Evolutionary conservation across 2,888 invertebrate species (phyloP).

Genomic region (Melanchra persicariae): DNA sequence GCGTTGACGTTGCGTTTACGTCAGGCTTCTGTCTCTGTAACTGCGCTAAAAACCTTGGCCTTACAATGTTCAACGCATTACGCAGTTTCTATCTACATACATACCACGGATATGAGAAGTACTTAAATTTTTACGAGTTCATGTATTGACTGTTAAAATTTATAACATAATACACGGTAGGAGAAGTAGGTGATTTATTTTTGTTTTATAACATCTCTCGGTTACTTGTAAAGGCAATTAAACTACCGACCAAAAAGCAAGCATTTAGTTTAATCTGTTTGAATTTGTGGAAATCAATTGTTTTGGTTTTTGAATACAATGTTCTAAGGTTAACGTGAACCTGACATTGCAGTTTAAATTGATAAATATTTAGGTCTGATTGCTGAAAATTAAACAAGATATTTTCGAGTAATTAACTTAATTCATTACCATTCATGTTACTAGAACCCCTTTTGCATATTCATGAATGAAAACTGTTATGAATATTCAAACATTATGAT

Average conservation of each 20-base stretch:
- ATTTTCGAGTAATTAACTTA: conserved; percentile 1
- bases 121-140: conserved; percentile 50
- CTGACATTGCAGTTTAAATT: conserved; percentile 11
- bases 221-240: conserved; percentile 37
- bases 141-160: conserved; percentile 60
- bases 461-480: conserved; percentile 22
- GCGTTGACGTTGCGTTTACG: conserved; percentile 52
- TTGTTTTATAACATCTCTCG: conserved; percentile 41
- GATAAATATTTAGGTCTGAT: conserved; percentile 16
- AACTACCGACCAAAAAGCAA: conserved; percentile 32
- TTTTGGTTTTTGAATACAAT: conserved; percentile 37
- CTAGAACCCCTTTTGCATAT: conserved; percentile 12
- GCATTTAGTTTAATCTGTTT: conserved; percentile 22
- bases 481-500: conserved; percentile 20
- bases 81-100: conserved; percentile 21
- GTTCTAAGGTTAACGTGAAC: background rate
- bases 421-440: conserved; percentile 10
- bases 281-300: conserved; percentile 9
- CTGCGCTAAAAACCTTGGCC: conserved; percentile 51
- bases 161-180: conserved; percentile 53
- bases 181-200: conserved; percentile 54
- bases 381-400: conserved; percentile 5
- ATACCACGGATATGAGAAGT: conserved; percentile 50
- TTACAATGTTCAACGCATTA: conserved; percentile 36
- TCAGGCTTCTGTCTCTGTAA: conserved; percentile 12